Percentiles rank a stretch among this genome's conserved stretches.
These are phyloP conservation scores for Phyllostomus discolor DNA, from an alignment of 2,113 vertebrate species.

Conservation along the genomic window DNA sequence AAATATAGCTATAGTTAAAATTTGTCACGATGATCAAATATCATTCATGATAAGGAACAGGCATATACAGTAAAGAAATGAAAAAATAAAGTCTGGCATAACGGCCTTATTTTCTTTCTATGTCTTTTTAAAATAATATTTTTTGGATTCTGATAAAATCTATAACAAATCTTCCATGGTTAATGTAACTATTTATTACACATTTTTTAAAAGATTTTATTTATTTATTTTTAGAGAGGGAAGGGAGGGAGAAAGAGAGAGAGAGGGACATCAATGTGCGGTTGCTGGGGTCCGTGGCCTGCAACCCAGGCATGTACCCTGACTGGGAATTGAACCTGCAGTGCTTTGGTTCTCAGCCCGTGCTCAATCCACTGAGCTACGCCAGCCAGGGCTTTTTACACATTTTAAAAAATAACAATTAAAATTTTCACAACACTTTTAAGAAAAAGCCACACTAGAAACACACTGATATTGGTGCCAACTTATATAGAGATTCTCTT, in stretches of 20 bases:
- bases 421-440: conserved; percentile 40
- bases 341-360: no score
- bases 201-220: background rate
- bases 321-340: no score
- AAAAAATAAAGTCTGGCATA: background rate
- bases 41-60: background rate
- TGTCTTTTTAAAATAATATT: conserved; percentile 30
- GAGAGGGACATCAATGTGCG: no score
- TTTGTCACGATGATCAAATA: background rate
- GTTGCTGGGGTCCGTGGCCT: no score
- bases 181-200: conserved; percentile 50
- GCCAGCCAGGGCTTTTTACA: background rate
- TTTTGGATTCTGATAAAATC: conserved; percentile 3
- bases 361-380: no score
- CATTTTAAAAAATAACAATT: background rate
- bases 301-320: no score
- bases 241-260: no score
- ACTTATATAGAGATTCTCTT: conserved; percentile 35
- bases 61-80: background rate
- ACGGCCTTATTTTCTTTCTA: background rate
- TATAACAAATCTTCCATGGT: conserved; percentile 13
- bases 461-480: conserved; percentile 11
- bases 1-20: background rate
- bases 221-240: no score
- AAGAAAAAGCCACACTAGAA: conserved; percentile 43